Evolutionary conservation across 2,888 invertebrate species (phyloP), one percentile per base, ranked within the genome.

Genomic region (Leptinotarsa tumamoca): DNA sequence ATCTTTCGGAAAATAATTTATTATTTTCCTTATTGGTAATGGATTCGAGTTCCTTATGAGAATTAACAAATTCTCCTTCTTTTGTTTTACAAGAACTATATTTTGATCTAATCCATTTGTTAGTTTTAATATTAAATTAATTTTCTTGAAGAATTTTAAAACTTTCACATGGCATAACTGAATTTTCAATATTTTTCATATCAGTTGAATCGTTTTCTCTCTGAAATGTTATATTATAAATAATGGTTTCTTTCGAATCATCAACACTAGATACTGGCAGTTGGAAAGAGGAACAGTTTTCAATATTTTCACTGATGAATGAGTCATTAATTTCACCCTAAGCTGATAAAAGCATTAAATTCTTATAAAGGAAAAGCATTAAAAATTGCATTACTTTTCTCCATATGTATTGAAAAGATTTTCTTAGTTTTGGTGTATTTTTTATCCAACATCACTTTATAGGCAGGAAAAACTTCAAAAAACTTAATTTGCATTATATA

Each of bases 171-270:
- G n/a, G 18, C 3, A n/a, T 17, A 14, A 54, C 3, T 3, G 54
- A 54, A 27, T 54, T 56, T 70, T 27, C 3, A n/a, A 58, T 54
- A 56, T 27, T 21, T 27, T 70, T 58, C 27, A 43, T 33, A 70
- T 70, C 27, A n/a, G 70, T 70, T 13, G 23, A 56, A n/a, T 58
- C 43, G 15, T 70, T 70, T 70, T 58, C 70, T 10, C 23, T 27
- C 2, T 10, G 21, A 21, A 10, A 23, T 15, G 13, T 58, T 15
- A 7, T 23, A 21, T 58, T 23, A 23, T 21, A 21, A 27, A 58
- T 58, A 21, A 23, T 23, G 21, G 15, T 58, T 18, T 56, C 10
- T 56, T 56, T 51, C 51, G 51, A 51, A 27, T 27, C 4, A 27
- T 27, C 27, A 27, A 27, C 4, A 4, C 27, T 27, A 27, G 27